Percentiles rank a stretch among this genome's conserved stretches.
Evolutionary conservation across 2,797 vertebrate species (phyloP).

Genomic region (Sardinella longiceps): DNA sequence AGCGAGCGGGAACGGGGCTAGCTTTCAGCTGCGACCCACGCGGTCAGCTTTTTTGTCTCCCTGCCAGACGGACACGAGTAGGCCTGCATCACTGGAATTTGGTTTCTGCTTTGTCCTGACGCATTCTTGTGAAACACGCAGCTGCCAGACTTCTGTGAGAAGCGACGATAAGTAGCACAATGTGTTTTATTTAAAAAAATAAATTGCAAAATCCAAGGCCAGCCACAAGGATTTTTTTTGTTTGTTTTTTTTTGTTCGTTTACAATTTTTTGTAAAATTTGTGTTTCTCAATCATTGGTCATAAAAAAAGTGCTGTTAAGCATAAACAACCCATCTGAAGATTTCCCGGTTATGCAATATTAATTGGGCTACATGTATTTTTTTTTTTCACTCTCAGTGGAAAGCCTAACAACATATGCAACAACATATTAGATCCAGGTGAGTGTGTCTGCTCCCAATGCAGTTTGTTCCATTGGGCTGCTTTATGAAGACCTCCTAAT

Average conservation of each 20-base stretch:
- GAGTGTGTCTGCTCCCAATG: conserved; percentile 19
- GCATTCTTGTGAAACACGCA: conserved; percentile 67
- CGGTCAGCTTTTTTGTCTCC: conserved; percentile 37
- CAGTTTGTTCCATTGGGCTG: conserved; percentile 37
- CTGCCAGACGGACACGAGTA: conserved; percentile 57
- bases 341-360: conserved; percentile 39
- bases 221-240: conserved; percentile 8
- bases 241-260: neutral
- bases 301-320: conserved; percentile 46
- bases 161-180: conserved; percentile 52
- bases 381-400: conserved; percentile 40
- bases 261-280: conserved; percentile 34
- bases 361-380: conserved; percentile 22
- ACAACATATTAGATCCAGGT: conserved; percentile 45
- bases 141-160: conserved; percentile 48
- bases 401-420: conserved; percentile 43
- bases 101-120: conserved; percentile 59
- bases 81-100: conserved; percentile 50
- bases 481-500: conserved; percentile 35
- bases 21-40: conserved; percentile 21
- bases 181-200: conserved; percentile 62
- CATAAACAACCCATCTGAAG: conserved; percentile 65
- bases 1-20: conserved; percentile 51
- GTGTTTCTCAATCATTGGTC: conserved; percentile 50
- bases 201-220: conserved; percentile 64